phyloP scores from a whole-genome alignment of 1,140 invertebrate species.

The Drosophila insularis region DNA sequence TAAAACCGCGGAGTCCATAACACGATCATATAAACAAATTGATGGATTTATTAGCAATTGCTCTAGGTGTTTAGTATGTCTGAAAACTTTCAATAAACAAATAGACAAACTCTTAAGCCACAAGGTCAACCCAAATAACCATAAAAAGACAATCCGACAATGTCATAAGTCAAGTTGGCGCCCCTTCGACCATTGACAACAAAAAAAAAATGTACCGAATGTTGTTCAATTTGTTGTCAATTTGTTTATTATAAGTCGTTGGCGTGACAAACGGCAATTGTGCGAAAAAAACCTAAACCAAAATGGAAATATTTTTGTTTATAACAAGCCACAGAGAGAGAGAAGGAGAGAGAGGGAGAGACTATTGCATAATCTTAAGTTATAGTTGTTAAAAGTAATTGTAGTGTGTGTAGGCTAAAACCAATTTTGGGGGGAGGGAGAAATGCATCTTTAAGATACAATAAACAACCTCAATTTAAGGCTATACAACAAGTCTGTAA shows the following conservation, averaged over 20 bases:
- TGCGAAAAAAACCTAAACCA: conserved; percentile 33
- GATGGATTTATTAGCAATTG: conserved; percentile 32
- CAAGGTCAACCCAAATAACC: conserved; percentile 48
- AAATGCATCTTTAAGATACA: neutral
- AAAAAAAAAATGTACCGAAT: neutral
- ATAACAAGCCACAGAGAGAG: conserved; percentile 5
- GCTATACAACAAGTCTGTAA: neutral
- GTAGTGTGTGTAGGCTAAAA: neutral
- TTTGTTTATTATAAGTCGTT: conserved; percentile 31
- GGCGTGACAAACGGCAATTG: conserved; percentile 61
- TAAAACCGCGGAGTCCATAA: conserved; percentile 14
- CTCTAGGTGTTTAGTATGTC: neutral
- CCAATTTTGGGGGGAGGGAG: neutral
- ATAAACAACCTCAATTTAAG: neutral
- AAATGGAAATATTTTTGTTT: conserved; percentile 4
- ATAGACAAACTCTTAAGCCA: conserved; percentile 12
- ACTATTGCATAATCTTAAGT: conserved; percentile 12
- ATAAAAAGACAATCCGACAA: conserved; percentile 24
- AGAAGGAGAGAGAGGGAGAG: conserved; percentile 20
- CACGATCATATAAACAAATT: conserved; percentile 38
- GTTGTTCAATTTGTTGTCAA: conserved; percentile 34
- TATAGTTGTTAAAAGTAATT: conserved; percentile 4
- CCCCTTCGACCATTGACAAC: conserved; percentile 13
- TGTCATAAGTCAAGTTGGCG: conserved; percentile 55
- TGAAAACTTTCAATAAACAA: conserved; percentile 32